These are phyloP conservation scores for Nysson spinosus DNA, from an alignment of 2,888 invertebrate species.

Conservation along the genomic window DNA sequence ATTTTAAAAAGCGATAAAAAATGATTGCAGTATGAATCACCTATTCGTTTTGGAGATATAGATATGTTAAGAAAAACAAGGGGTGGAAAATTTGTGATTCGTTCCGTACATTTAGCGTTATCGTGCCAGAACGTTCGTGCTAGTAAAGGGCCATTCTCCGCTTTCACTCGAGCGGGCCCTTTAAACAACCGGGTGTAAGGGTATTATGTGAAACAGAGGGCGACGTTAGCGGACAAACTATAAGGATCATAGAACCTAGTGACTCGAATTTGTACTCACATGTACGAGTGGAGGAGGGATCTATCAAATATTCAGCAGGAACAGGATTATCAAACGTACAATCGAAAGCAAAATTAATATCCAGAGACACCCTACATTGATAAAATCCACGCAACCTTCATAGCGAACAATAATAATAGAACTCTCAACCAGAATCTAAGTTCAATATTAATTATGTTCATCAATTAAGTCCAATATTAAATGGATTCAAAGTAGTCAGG, in stretches of 20 bases:
- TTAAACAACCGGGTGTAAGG: conserved; percentile 33
- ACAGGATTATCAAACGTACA: conserved; percentile 28
- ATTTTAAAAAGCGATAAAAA: too few species aligned
- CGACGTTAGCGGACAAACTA: conserved; percentile 48
- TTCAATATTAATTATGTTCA: too few species aligned
- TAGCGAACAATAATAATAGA: too few species aligned
- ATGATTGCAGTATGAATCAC: too few species aligned
- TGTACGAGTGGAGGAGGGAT: conserved; percentile 13
- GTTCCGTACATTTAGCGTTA: conserved; percentile 14
- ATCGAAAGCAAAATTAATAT: conserved; percentile 10
- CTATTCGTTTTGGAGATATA: too few species aligned
- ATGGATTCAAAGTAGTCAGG: too few species aligned
- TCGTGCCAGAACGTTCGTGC: conserved; percentile 18
- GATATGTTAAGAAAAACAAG: conserved; percentile 22
- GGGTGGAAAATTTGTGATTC: conserved; percentile 12
- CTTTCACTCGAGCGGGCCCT: conserved; percentile 38
- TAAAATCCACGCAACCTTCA: too few species aligned
- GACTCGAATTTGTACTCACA: conserved; percentile 42
- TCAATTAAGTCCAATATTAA: too few species aligned
- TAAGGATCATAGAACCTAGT: conserved; percentile 61
- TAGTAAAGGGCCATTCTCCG: conserved; percentile 34
- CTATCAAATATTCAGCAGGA: conserved; percentile 19
- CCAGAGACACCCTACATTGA: neutral
- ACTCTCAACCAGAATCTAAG: too few species aligned
- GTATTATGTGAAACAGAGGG: conserved; percentile 30